Evolutionary conservation across 1,140 invertebrate genomes (phyloP).

Genomic region (Aradophagus sp.): DNA sequence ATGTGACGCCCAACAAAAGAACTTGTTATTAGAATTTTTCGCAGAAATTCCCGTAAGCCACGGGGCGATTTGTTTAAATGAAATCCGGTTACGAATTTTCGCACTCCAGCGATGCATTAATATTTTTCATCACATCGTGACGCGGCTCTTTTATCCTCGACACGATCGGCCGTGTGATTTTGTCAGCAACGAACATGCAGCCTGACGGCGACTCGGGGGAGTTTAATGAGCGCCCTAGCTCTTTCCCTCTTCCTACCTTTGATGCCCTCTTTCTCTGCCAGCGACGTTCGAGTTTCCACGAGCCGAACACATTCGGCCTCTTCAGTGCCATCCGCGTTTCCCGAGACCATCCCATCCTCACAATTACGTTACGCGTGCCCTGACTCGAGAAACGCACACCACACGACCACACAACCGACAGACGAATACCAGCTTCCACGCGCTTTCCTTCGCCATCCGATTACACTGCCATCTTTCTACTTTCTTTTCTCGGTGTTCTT

Average conservation of each 20-base stretch:
- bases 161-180: slow-evolving; percentile 69
- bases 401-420: slow-evolving; percentile 3
- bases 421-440: not conserved
- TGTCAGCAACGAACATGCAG: slow-evolving; percentile 69
- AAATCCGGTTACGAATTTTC: no score
- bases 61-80: no score
- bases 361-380: slow-evolving; percentile 74
- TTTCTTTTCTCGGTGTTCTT: slow-evolving; percentile 54
- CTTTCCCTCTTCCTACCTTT: not conserved
- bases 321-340: slow-evolving; percentile 47
- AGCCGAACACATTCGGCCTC: slow-evolving; percentile 51
- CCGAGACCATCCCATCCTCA: slow-evolving; percentile 62
- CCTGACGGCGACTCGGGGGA: slow-evolving; percentile 58
- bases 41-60: no score
- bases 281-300: slow-evolving; percentile 9
- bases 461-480: slow-evolving; percentile 46
- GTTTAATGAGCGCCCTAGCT: slow-evolving; percentile 66
- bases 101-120: slow-evolving; percentile 8
- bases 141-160: slow-evolving; percentile 55
- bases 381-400: slow-evolving; percentile 69
- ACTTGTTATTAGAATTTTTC: no score
- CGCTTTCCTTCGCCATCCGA: slow-evolving; percentile 22
- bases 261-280: slow-evolving; percentile 53
- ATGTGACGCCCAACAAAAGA: no score
- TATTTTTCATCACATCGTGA: slow-evolving; percentile 29